Percentiles rank a stretch among this genome's conserved stretches.
phyloP scores from a whole-genome alignment of 2,113 vertebrate species.

The Puma concolor region DNA sequence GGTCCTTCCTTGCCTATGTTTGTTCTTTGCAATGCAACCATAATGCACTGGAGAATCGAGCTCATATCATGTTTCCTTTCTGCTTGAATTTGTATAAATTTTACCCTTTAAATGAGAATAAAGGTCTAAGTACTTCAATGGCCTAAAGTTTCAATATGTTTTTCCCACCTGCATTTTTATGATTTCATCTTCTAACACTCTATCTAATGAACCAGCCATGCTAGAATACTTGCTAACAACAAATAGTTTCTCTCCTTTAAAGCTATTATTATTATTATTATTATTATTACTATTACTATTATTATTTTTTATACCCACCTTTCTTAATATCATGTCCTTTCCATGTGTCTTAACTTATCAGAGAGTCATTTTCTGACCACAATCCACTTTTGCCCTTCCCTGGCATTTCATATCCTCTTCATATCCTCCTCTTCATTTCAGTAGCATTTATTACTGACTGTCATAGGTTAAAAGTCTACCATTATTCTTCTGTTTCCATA shows the following conservation, averaged over 20 bases:
- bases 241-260: neutral
- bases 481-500: neutral
- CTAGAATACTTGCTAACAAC: neutral
- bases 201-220: neutral
- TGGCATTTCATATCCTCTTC: neutral
- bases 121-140: neutral
- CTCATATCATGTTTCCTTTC: neutral
- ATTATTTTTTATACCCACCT: neutral
- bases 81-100: neutral
- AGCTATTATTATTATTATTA: neutral
- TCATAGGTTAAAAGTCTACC: neutral
- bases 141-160: neutral
- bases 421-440: no score
- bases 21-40: neutral
- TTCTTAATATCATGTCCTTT: neutral
- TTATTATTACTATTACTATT: neutral
- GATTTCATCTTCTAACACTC: neutral
- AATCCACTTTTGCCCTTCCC: neutral
- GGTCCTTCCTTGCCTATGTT: neutral
- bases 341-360: neutral
- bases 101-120: neutral
- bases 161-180: neutral
- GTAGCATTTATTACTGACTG: neutral
- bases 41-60: neutral
- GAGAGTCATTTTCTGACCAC: neutral